A percentile compares a stretch with the other conserved stretches of the same genome.
phyloP scores from a whole-genome alignment of 2,113 vertebrate genomes.

The Columba janthina region DNA sequence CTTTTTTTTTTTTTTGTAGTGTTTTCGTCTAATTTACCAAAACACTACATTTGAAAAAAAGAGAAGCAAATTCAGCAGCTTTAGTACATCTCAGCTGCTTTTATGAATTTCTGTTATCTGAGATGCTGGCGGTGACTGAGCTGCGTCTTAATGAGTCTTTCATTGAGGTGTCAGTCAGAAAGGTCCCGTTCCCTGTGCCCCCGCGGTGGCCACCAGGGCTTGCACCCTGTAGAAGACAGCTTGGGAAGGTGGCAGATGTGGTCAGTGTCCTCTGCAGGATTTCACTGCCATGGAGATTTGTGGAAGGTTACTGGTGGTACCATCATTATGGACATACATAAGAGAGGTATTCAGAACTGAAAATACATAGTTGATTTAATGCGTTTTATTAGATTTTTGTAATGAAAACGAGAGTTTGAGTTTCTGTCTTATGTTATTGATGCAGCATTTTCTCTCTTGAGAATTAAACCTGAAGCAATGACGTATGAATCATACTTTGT shows the following conservation, averaged over 20 bases:
- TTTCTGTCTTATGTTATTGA: neutral
- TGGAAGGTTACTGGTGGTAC: neutral
- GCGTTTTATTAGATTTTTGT: neutral
- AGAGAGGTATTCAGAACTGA: neutral
- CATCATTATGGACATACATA: neutral
- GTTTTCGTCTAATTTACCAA: neutral
- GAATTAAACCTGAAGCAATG: slow-evolving; percentile 20
- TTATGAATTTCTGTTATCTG: neutral
- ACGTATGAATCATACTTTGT: slow-evolving; percentile 34
- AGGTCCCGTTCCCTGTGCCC: neutral
- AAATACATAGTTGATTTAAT: neutral
- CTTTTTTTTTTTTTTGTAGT: neutral
- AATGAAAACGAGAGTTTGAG: neutral
- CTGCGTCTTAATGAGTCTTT: neutral
- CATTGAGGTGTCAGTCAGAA: neutral
- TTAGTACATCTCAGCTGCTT: neutral
- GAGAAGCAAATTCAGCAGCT: neutral
- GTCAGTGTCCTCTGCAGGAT: neutral
- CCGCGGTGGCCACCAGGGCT: neutral
- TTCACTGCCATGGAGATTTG: neutral
- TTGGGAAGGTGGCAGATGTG: neutral
- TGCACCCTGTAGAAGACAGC: neutral
- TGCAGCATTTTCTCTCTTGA: neutral
- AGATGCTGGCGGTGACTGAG: neutral
- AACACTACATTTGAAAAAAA: neutral